Percentiles rank a stretch among this genome's conserved stretches.
These are phyloP conservation scores for Poeciliopsis prolifica DNA, from an alignment of 2,113 vertebrate species.

Conservation along the genomic window DNA sequence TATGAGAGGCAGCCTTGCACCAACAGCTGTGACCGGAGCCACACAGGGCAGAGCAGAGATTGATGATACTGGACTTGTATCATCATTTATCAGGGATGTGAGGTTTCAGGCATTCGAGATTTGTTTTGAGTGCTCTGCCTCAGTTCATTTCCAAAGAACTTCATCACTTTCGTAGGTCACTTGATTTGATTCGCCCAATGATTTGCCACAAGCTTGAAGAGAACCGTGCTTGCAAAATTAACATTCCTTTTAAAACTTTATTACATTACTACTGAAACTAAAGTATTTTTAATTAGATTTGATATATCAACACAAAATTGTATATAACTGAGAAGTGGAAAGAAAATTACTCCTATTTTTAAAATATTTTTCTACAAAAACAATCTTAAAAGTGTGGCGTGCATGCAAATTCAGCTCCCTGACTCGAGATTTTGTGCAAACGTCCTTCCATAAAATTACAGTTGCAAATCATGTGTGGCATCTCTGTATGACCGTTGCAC, in stretches of 20 bases:
- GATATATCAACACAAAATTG: too few species aligned
- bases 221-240: neutral
- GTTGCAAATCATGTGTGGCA: too few species aligned
- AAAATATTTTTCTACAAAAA: neutral
- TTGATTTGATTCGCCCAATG: slow-evolving; percentile 34
- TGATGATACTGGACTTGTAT: slow-evolving; percentile 65
- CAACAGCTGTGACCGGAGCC: slow-evolving; percentile 73
- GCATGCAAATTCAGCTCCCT: neutral
- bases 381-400: neutral
- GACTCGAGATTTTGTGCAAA: too few species aligned
- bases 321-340: too few species aligned
- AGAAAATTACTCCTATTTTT: too few species aligned
- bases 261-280: too few species aligned
- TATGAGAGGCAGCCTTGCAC: slow-evolving; percentile 50
- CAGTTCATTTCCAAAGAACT: slow-evolving; percentile 43
- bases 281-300: too few species aligned
- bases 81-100: slow-evolving; percentile 68
- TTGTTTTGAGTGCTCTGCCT: slow-evolving; percentile 42
- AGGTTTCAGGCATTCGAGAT: slow-evolving; percentile 53
- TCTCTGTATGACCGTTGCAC: too few species aligned
- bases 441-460: too few species aligned
- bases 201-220: slow-evolving; percentile 5
- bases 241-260: neutral
- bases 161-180: slow-evolving; percentile 39
- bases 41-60: slow-evolving; percentile 69